Evolutionary conservation across 2,113 vertebrate species (phyloP).

Genomic region (Microcebus ravelobensis): DNA sequence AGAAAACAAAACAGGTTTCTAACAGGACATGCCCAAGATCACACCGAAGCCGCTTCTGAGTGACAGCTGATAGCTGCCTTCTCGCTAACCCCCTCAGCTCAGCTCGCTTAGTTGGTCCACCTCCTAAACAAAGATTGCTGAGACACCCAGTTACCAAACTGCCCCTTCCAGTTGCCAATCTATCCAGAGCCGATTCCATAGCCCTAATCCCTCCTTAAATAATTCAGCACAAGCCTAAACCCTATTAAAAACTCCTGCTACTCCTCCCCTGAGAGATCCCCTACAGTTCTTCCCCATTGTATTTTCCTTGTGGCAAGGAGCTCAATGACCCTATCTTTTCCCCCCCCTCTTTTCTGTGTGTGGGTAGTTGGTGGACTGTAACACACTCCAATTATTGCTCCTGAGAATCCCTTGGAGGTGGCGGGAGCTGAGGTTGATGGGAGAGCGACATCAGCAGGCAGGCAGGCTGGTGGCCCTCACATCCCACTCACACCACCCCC

Average conservation of each 20-base stretch:
- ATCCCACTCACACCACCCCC: rapidly evolving
- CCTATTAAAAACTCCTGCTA: neutral
- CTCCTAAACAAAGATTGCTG: neutral
- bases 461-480: neutral
- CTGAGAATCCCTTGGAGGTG: neutral
- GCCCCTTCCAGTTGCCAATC: neutral
- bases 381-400: neutral
- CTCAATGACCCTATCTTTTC: no score
- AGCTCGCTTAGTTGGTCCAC: neutral
- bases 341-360: no score
- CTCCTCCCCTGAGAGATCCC: neutral
- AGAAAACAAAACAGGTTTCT: neutral
- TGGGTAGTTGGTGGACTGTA: neutral
- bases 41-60: neutral
- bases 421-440: neutral
- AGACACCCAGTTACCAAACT: neutral
- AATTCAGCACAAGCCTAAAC: neutral
- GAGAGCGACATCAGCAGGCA: rapidly evolving
- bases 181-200: neutral
- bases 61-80: neutral
- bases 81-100: neutral
- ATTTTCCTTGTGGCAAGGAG: neutral
- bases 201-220: neutral
- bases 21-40: rapidly evolving
- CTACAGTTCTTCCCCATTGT: neutral